Evolutionary conservation across 2,113 vertebrate species (phyloP).

Genomic region (Glaucidium brasilianum): DNA sequence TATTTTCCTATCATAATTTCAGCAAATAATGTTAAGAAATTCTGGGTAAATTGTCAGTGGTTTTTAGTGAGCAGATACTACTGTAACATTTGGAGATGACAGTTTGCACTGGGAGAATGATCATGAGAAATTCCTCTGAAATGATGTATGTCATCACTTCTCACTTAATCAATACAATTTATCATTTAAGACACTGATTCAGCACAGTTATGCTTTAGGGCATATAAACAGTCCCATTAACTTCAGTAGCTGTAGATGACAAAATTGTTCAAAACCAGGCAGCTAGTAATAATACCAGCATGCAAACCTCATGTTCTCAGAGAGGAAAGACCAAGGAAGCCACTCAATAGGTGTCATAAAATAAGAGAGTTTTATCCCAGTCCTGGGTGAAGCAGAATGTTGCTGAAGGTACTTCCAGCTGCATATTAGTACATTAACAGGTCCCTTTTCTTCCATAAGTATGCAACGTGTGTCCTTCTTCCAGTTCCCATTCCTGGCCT

Average conservation of each 20-base stretch:
- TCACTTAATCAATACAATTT: constrained; percentile 12
- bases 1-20: neutral
- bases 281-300: neutral
- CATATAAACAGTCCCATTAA: neutral
- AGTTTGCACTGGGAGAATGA: neutral
- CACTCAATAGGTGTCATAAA: neutral
- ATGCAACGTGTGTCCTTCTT: neutral
- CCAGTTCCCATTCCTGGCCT: neutral
- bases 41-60: neutral
- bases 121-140: neutral
- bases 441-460: neutral
- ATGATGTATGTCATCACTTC: neutral
- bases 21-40: neutral
- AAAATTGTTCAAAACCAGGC: neutral
- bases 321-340: neutral
- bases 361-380: neutral
- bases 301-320: neutral
- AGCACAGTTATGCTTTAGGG: neutral
- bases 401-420: neutral
- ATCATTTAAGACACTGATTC: constrained; percentile 10
- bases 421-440: neutral
- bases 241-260: neutral
- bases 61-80: neutral
- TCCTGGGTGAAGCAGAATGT: neutral
- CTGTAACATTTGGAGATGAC: neutral